These are phyloP conservation scores for Prunella himalayana DNA, from an alignment of 2,113 vertebrate genomes.

Conservation along the genomic window DNA sequence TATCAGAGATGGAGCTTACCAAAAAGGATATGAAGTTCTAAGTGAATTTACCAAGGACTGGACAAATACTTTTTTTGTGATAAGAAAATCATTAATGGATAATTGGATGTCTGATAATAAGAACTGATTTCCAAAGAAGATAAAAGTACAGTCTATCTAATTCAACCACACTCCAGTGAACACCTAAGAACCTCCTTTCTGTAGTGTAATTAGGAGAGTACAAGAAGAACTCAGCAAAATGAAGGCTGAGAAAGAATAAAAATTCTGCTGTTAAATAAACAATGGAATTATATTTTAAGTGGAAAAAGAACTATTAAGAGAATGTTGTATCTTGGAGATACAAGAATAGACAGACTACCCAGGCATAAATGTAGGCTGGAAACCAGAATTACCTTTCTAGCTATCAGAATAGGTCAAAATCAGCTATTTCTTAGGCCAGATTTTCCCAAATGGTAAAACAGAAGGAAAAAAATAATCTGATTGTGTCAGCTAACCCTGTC, in stretches of 20 bases:
- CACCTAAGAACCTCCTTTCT: neutral
- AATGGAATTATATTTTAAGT: neutral
- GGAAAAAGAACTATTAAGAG: neutral
- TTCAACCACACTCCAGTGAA: neutral
- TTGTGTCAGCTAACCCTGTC: neutral
- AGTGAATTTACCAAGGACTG: neutral
- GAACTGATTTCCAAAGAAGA: neutral
- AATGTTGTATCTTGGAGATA: neutral
- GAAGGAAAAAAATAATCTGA: neutral
- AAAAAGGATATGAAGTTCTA: neutral
- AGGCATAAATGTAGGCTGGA: neutral
- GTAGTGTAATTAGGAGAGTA: neutral
- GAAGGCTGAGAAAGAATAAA: neutral
- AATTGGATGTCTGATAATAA: neutral
- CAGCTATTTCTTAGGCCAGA: neutral
- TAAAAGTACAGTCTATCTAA: neutral
- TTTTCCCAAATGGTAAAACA: neutral
- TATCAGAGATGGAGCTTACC: neutral
- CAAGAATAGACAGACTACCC: neutral
- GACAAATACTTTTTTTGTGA: neutral
- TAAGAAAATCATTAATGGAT: neutral
- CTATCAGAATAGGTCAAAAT: neutral
- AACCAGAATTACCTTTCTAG: neutral
- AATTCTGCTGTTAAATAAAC: neutral
- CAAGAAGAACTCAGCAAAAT: neutral